A percentile compares a stretch with the other conserved stretches of the same genome.
Conservation (phyloP, 2,888 invertebrate species). For the Abrostola triplasia region DNA sequence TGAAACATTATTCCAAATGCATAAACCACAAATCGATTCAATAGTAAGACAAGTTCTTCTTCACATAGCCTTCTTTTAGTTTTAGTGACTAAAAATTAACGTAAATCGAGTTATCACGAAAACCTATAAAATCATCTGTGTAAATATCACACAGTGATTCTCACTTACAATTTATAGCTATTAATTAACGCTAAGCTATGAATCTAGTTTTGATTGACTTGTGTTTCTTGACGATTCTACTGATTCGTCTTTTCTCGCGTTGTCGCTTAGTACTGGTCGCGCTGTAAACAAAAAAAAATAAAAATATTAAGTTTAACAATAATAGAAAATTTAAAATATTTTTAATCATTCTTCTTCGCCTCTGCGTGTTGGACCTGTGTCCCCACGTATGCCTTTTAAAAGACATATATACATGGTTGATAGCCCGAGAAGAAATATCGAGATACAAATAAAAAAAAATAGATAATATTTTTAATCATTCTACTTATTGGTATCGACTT, state of each 20-base stretch:
- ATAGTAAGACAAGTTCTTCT: too few species aligned
- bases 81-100: background rate
- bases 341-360: background rate
- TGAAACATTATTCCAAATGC: too few species aligned
- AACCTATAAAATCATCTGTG: slow-evolving; percentile 29
- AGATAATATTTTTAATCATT: too few species aligned
- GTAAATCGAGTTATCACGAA: slow-evolving; percentile 1
- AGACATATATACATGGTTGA: too few species aligned
- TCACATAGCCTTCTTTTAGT: too few species aligned
- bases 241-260: slow-evolving; percentile 67
- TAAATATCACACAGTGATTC: slow-evolving; percentile 51
- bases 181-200: slow-evolving; percentile 64
- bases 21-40: too few species aligned
- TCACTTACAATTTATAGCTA: slow-evolving; percentile 17
- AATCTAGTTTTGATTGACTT: slow-evolving; percentile 83
- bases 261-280: slow-evolving; percentile 77
- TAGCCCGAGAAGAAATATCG: too few species aligned
- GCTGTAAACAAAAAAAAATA: slow-evolving; percentile 66
- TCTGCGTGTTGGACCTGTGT: too few species aligned
- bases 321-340: background rate
- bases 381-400: too few species aligned
- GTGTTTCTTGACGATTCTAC: slow-evolving; percentile 76
- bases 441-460: too few species aligned
- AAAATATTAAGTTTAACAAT: slow-evolving; percentile 13
- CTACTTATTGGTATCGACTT: too few species aligned